Base-by-base conservation (phyloP, 2,888 invertebrate species). In the Amphipyra berbera region DNA sequence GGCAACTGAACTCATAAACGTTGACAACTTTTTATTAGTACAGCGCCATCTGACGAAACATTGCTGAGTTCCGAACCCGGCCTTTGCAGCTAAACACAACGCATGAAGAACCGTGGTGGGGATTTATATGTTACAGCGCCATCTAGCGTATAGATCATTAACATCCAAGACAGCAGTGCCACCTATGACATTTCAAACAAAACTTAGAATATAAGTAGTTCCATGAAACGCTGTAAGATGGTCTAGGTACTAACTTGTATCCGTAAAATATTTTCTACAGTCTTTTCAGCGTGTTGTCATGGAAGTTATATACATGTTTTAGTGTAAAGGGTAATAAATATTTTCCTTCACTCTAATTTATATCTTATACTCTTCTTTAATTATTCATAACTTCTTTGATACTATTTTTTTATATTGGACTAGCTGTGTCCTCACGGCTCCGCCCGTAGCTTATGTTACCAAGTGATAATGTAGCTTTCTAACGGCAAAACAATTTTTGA, bases 1-100 rank as follows among this genome's bases (percentile, higher is more conserved):
- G 92, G 91, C 91, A 86, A 92, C 83, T 92, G 93, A 93, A 93
- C 94, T 88, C 92, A 92, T 94, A 92, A 93, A 92, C 87, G 66
- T 55, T 69, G 50, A 56, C 52, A 57, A 49, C 40, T 38, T 33
- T 49, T 48, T 63, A 45, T 62, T 49, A 35, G 9, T 66, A 62
- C 47, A 74, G 73, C 87, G 90, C 83, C 92, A 90, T 88, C 93
- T 93, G 2, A 0, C 12, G 9, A 42, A 41, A 53, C 13, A 7
- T 8, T 8, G 0, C 8, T 44, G 46, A 64, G 12, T n/a, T 47
- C 15, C 37, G 6, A 13, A n/a, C 21, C 42, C 1, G 6, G 14
- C 14, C 6, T 2, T 6, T 7, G 8, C 38, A n/a, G 0, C 8
- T 1, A 0, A 30, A 3, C 15, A 21, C 2, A 0, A 21, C 14